Evolutionary conservation across 2,113 vertebrate species (phyloP), one percentile per base, ranked within the genome.

Genomic region (Morone saxatilis): DNA sequence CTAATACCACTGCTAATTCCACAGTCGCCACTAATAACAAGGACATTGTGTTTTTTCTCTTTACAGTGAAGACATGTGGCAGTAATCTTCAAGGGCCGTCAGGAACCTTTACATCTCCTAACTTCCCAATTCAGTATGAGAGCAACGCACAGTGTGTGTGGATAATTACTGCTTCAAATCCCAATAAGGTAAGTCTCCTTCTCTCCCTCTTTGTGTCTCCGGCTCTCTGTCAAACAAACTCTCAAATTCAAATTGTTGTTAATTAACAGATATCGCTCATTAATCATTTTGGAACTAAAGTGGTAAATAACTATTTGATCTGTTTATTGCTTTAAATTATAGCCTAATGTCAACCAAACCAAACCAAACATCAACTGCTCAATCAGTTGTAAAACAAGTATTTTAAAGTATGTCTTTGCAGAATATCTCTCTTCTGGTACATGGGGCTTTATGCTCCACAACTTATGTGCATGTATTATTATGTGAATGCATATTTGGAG

Each of bases 81-180:
- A 96, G 95, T 72, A 96, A 94, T 87, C 95, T 96, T 74, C 95
- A 96, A 80, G 95, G 95, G 57, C 95, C 96, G 0, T 94, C 95
- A 0, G 96, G 96, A 84, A 94, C 94, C 20, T 96, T 96, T 65
- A 94, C 93, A 1, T 96, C 96, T 38, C 96, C 95, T 0, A 96
- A 96, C 89, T 96, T 96, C 65, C 96, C 96, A 1, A 96, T 96
- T 85, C 96, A 96, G 40, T 96, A 96, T 38, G 96, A 96, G 87
- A 96, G 95, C 91, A 96, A 96, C 53, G 95, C 96, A 6, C 96
- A 96, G 90, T 96, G 96, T 86, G 95, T 96, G 53, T 96, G 96
- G 96, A 96, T 96, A 83, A 95, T 96, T 81, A 95, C 95, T 7
- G 96, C 96, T 11, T 94, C 94, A 82, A 96, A 96, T 80, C 94